Conservation (phyloP, 1,140 invertebrate species). For the Drosophila cardini region DNA sequence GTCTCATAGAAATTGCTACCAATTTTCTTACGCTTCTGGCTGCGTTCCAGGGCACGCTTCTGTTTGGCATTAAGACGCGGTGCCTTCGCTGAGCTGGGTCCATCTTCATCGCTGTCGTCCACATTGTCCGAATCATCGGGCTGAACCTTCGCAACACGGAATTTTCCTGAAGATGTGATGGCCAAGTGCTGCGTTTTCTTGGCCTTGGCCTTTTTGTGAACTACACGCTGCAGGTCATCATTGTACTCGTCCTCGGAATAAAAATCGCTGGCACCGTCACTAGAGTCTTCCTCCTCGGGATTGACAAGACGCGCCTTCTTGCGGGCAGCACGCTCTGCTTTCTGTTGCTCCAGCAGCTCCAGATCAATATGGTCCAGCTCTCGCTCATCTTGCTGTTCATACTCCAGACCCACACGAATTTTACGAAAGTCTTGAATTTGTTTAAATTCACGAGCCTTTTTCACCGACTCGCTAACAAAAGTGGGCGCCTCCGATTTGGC, state of each 20-base stretch:
- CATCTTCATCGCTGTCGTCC: constrained; percentile 78
- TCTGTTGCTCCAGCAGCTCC: constrained; percentile 86
- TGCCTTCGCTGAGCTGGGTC: constrained; percentile 58
- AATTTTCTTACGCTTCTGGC: constrained; percentile 92
- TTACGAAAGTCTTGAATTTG: constrained; percentile 91
- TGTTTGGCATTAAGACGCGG: constrained; percentile 91
- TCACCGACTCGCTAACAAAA: constrained; percentile 79
- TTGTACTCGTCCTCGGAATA: constrained; percentile 87
- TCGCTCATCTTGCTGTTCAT: constrained; percentile 88
- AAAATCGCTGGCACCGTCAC: constrained; percentile 87
- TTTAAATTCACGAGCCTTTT: constrained; percentile 79
- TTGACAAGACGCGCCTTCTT: constrained; percentile 71
- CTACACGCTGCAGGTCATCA: constrained; percentile 78
- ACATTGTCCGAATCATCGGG: constrained; percentile 62
- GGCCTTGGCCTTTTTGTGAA: constrained; percentile 85
- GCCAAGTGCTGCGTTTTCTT: constrained; percentile 84
- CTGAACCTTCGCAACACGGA: constrained; percentile 84
- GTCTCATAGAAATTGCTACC: constrained; percentile 97
- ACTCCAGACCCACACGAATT: constrained; percentile 91
- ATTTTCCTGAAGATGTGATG: constrained; percentile 87
- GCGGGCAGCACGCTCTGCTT: constrained; percentile 84
- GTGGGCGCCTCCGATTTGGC: constrained; percentile 73
- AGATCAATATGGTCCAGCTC: constrained; percentile 86
- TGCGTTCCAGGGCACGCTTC: constrained; percentile 90
- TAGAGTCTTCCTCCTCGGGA: constrained; percentile 83